phyloP scores from a whole-genome alignment of 2,113 vertebrate genomes.

The Chaetodon auriga region DNA sequence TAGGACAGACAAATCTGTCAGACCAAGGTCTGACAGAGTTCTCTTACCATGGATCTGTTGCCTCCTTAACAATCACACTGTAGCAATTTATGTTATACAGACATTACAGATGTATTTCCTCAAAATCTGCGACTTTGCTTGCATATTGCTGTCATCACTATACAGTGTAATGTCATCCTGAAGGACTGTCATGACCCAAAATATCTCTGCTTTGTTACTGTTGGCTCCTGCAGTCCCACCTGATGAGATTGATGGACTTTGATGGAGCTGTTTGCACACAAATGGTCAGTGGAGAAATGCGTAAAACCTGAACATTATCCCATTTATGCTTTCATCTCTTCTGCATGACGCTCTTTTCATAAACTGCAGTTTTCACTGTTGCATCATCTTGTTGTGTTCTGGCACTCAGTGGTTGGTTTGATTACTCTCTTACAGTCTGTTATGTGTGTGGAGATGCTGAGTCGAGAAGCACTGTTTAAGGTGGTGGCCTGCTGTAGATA shows the following conservation, averaged over 20 bases:
- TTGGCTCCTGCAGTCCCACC: neutral
- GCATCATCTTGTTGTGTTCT: slow-evolving; percentile 32
- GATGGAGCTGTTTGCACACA: neutral
- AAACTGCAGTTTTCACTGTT: slow-evolving; percentile 9
- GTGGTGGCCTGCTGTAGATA: neutral
- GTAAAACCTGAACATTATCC: neutral
- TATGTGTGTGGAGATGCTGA: slow-evolving; percentile 19
- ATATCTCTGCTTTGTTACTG: neutral
- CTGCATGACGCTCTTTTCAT: slow-evolving; percentile 15
- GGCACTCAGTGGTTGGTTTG: slow-evolving; percentile 36
- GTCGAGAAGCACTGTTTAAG: slow-evolving; percentile 8
- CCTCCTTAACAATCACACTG: neutral
- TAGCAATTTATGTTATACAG: no score
- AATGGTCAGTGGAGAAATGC: slow-evolving; percentile 3
- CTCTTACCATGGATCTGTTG: neutral
- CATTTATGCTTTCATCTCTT: slow-evolving; percentile 7
- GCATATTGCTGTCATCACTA: neutral
- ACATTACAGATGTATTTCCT: neutral
- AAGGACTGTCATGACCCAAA: neutral
- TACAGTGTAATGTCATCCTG: neutral
- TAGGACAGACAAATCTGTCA: neutral
- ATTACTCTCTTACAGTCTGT: slow-evolving; percentile 46
- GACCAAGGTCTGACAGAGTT: neutral
- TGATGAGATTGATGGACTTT: neutral
- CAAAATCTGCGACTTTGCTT: neutral